Evolutionary conservation across 2,888 invertebrate genomes (phyloP).

Genomic region (Zygaena filipendulae): DNA sequence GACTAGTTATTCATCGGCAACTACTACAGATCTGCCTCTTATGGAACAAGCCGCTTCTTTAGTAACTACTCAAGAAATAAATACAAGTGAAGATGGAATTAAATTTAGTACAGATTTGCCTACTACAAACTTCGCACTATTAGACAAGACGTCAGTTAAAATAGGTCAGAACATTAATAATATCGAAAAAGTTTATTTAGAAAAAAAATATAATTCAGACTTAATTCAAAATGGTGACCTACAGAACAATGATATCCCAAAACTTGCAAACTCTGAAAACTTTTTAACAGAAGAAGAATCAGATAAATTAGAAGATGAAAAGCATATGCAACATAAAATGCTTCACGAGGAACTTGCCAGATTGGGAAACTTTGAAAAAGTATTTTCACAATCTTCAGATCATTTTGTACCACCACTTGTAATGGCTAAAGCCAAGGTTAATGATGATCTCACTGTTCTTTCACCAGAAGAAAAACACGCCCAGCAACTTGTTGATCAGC

Average conservation of each 20-base stretch:
- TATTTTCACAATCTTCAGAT: slow-evolving; percentile 59
- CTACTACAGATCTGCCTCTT: slow-evolving; percentile 26
- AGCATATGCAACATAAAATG: slow-evolving; percentile 49
- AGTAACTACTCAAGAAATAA: slow-evolving; percentile 30
- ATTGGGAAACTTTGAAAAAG: slow-evolving; percentile 50
- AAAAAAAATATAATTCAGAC: slow-evolving; percentile 31
- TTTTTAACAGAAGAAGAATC: slow-evolving; percentile 32
- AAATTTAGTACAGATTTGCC: too few relatives aligned
- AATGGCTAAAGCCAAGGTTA: slow-evolving; percentile 61
- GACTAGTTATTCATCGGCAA: slow-evolving; percentile 23
- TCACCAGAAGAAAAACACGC: slow-evolving; percentile 59
- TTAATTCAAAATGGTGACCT: slow-evolving; percentile 33
- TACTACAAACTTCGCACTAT: too few relatives aligned
- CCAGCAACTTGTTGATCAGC: slow-evolving; percentile 46
- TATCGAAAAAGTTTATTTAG: too few relatives aligned
- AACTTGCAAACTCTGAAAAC: slow-evolving; percentile 28
- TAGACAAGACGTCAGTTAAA: too few relatives aligned
- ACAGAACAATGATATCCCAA: slow-evolving; percentile 46
- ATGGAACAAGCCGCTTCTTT: slow-evolving; percentile 38
- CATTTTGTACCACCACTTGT: slow-evolving; percentile 62
- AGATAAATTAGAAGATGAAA: slow-evolving; percentile 45
- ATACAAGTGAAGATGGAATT: slow-evolving; percentile 35
- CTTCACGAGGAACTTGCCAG: slow-evolving; percentile 53
- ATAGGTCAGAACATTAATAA: too few relatives aligned
- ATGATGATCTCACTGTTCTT: slow-evolving; percentile 59